A percentile compares a stretch with the other conserved stretches of the same genome.
Conservation (phyloP, 1,140 invertebrate genomes). For the Hycleus cichorii region DNA sequence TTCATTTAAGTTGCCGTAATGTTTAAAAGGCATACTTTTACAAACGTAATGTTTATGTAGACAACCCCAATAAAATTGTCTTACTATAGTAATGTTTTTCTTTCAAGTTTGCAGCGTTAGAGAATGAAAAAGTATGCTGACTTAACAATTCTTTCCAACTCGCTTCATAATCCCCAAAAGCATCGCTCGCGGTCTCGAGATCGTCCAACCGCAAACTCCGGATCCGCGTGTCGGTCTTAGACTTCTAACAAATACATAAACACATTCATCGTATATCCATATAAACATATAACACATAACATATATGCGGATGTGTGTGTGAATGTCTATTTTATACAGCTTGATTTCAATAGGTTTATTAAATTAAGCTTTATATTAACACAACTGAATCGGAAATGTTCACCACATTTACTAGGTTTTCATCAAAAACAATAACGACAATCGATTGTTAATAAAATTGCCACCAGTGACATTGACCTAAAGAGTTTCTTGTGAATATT, state of each 20-base stretch:
- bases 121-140: slow-evolving; percentile 29
- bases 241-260: not conserved
- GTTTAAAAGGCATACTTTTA: slow-evolving; percentile 19
- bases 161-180: slow-evolving; percentile 28
- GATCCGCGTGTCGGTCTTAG: slow-evolving; percentile 13
- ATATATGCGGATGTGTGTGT: not conserved
- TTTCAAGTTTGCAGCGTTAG: slow-evolving; percentile 17
- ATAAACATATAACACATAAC: not conserved
- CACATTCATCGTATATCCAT: not conserved
- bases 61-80: slow-evolving; percentile 25
- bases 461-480: not conserved
- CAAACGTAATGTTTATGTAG: slow-evolving; percentile 23
- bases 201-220: slow-evolving; percentile 18
- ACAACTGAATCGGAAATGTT: too few relatives aligned
- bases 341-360: too few relatives aligned
- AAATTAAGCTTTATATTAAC: too few relatives aligned
- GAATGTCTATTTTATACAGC: too few relatives aligned
- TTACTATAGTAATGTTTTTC: slow-evolving; percentile 24
- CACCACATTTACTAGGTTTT: too few relatives aligned
- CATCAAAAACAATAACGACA: too few relatives aligned
- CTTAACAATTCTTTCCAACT: slow-evolving; percentile 29
- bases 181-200: slow-evolving; percentile 22
- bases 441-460: too few relatives aligned
- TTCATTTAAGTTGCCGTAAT: slow-evolving; percentile 19
- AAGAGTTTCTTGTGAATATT: not conserved